Percentiles rank a stretch among this genome's conserved stretches.
phyloP scores from a whole-genome alignment of 1,140 invertebrate genomes.

The Ips typographus region DNA sequence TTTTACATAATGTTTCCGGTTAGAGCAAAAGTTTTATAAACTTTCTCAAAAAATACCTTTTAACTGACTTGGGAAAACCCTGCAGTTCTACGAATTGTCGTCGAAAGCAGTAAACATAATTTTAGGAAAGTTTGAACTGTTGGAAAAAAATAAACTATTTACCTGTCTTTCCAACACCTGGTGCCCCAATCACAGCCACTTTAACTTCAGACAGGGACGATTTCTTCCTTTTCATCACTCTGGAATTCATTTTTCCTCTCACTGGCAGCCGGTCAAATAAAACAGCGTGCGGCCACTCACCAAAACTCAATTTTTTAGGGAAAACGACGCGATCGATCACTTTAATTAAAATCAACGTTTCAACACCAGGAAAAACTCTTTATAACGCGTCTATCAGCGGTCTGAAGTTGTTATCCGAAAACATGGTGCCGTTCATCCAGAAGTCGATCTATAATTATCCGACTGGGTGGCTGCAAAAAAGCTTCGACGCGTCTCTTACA shows the following conservation, averaged over 20 bases:
- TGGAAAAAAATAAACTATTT: constrained; percentile 39
- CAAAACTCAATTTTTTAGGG: background rate
- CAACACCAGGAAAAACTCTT: background rate
- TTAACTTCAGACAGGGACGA: constrained; percentile 86
- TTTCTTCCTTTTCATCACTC: constrained; percentile 83
- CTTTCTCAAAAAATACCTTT: too few species aligned
- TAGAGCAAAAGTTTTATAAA: too few species aligned
- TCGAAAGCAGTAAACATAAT: too few species aligned
- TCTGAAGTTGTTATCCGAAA: background rate
- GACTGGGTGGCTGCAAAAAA: constrained; percentile 10
- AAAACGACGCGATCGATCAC: background rate
- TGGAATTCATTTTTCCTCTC: constrained; percentile 57
- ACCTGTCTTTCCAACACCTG: constrained; percentile 88
- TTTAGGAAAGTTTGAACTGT: too few species aligned
- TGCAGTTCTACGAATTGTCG: too few species aligned
- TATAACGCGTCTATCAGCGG: constrained; percentile 4
- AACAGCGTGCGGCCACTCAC: background rate
- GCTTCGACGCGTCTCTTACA: constrained; percentile 8
- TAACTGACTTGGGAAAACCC: too few species aligned
- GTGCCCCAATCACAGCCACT: constrained; percentile 81
- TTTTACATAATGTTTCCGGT: too few species aligned
- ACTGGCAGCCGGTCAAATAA: background rate
- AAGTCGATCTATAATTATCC: constrained; percentile 24
- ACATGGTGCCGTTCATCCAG: background rate
- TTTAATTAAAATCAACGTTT: background rate